A percentile compares a stretch with the other conserved stretches of the same genome.
phyloP scores from a whole-genome alignment of 2,113 vertebrate genomes.

The Circaetus cinerascens region DNA sequence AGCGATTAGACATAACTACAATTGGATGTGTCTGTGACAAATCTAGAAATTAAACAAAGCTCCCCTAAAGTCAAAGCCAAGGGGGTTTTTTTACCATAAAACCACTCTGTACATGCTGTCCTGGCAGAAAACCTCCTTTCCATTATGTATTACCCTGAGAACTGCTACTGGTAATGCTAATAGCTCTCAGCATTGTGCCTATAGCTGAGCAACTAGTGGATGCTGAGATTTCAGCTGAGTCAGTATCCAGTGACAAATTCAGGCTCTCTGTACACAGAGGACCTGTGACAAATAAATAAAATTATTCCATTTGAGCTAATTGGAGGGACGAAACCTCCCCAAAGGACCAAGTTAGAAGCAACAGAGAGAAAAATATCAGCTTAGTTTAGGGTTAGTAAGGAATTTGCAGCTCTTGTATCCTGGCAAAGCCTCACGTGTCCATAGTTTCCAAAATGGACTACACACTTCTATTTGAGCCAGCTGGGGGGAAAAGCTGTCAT shows the following conservation, averaged over 20 bases:
- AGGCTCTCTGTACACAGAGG: neutral
- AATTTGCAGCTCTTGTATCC: neutral
- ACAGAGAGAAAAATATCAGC: neutral
- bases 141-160: neutral
- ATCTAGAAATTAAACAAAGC: constrained; percentile 12
- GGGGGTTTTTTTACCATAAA: neutral
- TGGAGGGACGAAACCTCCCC: neutral
- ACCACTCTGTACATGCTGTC: neutral
- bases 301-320: neutral
- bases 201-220: neutral
- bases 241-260: neutral
- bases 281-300: neutral
- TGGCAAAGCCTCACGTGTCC: neutral
- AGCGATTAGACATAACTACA: constrained; percentile 11
- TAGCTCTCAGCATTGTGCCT: neutral
- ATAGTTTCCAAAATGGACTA: neutral
- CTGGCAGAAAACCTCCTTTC: neutral
- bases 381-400: neutral
- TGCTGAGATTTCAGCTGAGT: neutral
- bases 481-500: neutral
- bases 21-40: constrained; percentile 30
- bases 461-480: neutral
- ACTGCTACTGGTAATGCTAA: neutral
- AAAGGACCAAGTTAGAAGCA: neutral
- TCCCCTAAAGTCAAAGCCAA: constrained; percentile 18